These are phyloP conservation scores for Sylvia atricapilla DNA, from an alignment of 2,113 vertebrate species.

Conservation along the genomic window DNA sequence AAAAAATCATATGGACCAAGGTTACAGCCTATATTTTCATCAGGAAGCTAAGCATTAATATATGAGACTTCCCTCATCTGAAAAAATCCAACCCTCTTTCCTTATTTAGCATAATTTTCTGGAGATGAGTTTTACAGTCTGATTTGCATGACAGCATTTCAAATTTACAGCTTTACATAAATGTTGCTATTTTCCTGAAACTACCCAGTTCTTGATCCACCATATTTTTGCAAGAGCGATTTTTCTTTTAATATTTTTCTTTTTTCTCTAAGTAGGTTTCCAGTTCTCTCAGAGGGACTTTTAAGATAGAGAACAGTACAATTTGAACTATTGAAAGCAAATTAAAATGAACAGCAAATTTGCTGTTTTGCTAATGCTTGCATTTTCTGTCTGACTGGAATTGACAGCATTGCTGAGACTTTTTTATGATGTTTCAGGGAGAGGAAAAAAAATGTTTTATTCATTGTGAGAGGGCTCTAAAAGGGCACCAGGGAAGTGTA, in stretches of 20 bases:
- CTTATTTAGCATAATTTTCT: not conserved
- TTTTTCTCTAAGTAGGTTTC: not conserved
- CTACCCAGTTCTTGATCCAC: not conserved
- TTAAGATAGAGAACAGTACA: not conserved
- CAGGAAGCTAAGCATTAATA: not conserved
- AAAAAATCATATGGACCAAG: not conserved
- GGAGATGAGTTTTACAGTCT: not conserved
- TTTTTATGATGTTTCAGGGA: not conserved
- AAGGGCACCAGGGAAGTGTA: not conserved
- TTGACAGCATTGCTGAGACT: not conserved
- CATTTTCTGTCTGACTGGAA: not conserved
- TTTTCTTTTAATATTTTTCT: not conserved
- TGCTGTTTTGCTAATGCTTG: not conserved
- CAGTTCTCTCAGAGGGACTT: not conserved
- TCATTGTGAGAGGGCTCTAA: conserved; percentile 2
- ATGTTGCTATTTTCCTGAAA: not conserved
- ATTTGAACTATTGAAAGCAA: not conserved
- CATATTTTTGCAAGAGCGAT: not conserved
- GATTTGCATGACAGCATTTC: not conserved
- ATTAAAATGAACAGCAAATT: not conserved
- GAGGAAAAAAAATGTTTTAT: not conserved
- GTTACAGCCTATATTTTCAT: not conserved
- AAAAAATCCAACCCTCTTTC: not conserved
- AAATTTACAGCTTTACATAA: not conserved
- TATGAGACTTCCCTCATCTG: not conserved